Evolutionary conservation across 1,140 invertebrate genomes (phyloP).

Genomic region (Rhagoletis pomonella): DNA sequence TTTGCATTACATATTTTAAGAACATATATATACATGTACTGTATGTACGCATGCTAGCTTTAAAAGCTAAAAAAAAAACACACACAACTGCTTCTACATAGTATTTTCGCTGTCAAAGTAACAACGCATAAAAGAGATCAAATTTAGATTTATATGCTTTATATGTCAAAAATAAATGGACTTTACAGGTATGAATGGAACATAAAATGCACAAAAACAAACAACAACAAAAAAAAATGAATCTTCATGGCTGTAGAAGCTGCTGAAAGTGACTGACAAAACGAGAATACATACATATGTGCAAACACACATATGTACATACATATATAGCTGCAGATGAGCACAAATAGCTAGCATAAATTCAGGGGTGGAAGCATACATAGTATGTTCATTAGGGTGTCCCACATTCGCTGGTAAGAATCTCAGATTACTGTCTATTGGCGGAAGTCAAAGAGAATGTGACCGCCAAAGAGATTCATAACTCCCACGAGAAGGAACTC

Average conservation of each 20-base stretch:
- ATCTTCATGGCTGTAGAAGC: neutral
- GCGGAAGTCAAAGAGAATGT: too few species aligned
- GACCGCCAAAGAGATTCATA: too few species aligned
- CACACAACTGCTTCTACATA: neutral
- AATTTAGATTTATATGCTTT: constrained; percentile 52
- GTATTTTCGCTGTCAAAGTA: constrained; percentile 24
- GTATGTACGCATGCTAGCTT: neutral
- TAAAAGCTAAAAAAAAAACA: constrained; percentile 10
- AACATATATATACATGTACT: neutral
- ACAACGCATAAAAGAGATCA: constrained; percentile 40
- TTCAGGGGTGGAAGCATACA: neutral
- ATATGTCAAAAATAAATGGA: constrained; percentile 54
- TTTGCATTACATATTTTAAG: too few species aligned
- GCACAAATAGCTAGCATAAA: neutral
- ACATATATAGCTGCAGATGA: too few species aligned
- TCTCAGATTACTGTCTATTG: too few species aligned
- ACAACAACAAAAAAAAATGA: neutral
- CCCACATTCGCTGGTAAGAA: too few species aligned
- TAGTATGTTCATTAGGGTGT: too few species aligned
- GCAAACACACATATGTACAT: neutral
- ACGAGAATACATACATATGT: neutral
- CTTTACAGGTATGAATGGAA: constrained; percentile 19
- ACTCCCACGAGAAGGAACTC: too few species aligned
- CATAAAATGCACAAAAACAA: constrained; percentile 28
- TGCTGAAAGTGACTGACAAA: neutral